Evolutionary conservation across 2,113 vertebrate genomes (phyloP).

Genomic region (Epinephelus cyanopodus): DNA sequence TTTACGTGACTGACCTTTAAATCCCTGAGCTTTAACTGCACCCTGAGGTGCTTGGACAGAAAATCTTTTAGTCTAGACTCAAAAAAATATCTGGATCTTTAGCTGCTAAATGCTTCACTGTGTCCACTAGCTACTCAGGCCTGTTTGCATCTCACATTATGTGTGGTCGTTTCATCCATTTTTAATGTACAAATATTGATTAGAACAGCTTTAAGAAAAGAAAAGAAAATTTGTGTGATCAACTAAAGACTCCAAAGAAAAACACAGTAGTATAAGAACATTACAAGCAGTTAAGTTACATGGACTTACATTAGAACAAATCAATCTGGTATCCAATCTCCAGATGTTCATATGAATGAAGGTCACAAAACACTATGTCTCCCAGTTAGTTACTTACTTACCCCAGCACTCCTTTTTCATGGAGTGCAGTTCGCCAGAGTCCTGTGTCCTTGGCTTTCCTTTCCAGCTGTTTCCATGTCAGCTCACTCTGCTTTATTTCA

Average conservation of each 20-base stretch:
- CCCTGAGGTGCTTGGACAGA: not conserved
- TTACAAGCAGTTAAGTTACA: not conserved
- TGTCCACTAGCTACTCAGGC: not conserved
- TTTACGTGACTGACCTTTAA: constrained; percentile 47
- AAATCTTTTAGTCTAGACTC: not conserved
- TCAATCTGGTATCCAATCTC: not conserved
- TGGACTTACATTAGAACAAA: not conserved
- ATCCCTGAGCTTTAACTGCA: constrained; percentile 12
- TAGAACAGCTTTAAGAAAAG: not conserved
- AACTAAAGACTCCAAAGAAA: not conserved
- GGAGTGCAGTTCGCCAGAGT: too few relatives aligned
- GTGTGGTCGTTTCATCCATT: not conserved
- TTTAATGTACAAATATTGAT: not conserved
- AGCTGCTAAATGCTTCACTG: not conserved
- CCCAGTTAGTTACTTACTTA: too few relatives aligned
- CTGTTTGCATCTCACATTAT: not conserved
- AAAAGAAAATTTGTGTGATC: not conserved
- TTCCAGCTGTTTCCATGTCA: too few relatives aligned
- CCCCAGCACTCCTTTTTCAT: too few relatives aligned
- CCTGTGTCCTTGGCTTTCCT: too few relatives aligned
- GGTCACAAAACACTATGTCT: not conserved
- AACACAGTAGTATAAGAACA: not conserved
- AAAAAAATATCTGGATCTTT: not conserved
- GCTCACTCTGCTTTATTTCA: too few relatives aligned
- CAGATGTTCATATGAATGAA: not conserved